A percentile compares a stretch with the other conserved stretches of the same genome.
Evolutionary conservation across 2,797 vertebrate genomes (phyloP).

Genomic region (Pipistrellus pipistrellus): DNA sequence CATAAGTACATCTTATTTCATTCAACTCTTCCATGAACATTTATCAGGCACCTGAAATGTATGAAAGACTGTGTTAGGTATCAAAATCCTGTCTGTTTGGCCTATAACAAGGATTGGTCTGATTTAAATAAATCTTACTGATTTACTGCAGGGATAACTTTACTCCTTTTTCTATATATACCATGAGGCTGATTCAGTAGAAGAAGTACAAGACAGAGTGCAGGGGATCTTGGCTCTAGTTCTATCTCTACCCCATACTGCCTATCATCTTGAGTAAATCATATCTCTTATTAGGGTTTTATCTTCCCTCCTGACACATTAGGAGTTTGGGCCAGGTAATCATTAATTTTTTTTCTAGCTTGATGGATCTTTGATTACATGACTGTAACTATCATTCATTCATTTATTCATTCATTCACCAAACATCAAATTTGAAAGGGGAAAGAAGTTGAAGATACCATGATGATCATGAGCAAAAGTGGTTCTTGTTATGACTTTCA

Average conservation of each 20-base stretch:
- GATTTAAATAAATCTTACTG: conserved; percentile 1
- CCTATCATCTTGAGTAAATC: neutral
- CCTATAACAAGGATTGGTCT: neutral
- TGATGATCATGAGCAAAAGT: neutral
- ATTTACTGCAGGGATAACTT: neutral
- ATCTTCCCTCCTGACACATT: neutral
- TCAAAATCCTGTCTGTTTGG: neutral
- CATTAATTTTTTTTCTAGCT: neutral
- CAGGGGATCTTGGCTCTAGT: neutral
- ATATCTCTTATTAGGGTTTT: neutral
- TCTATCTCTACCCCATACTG: neutral
- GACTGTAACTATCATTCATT: neutral
- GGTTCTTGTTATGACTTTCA: neutral
- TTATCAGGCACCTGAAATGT: neutral
- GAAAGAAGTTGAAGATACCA: neutral
- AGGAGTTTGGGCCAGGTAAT: neutral
- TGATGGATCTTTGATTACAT: conserved; percentile 28
- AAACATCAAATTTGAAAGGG: conserved; percentile 30
- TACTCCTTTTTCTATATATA: neutral
- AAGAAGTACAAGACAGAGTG: neutral
- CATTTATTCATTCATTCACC: neutral
- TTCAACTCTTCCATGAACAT: conserved; percentile 22
- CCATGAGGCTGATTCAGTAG: neutral
- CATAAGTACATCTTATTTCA: neutral
- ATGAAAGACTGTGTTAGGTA: neutral